These are phyloP conservation scores for Dunckerocampus dactyliophorus DNA, from an alignment of 2,113 vertebrate species.

Conservation along the genomic window DNA sequence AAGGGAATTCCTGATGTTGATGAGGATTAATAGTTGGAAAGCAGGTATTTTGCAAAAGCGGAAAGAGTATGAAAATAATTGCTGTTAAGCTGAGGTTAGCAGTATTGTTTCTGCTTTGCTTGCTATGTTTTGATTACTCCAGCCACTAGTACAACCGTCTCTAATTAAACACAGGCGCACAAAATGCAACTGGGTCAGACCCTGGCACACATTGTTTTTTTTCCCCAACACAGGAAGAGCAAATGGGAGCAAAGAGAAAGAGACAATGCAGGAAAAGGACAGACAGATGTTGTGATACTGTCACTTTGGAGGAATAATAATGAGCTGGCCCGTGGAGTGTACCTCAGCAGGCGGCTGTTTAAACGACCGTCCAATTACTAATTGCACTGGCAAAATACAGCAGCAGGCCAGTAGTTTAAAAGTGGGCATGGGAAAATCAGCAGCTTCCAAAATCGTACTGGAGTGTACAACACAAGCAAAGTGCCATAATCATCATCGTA, in stretches of 20 bases:
- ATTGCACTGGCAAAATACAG: slow-evolving; percentile 40
- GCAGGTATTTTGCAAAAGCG: slow-evolving; percentile 6
- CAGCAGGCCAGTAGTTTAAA: slow-evolving; percentile 19
- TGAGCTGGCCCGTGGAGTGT: slow-evolving; percentile 26
- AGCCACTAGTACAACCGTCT: slow-evolving; percentile 40
- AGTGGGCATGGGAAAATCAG: slow-evolving; percentile 29
- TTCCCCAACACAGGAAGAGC: slow-evolving; percentile 48
- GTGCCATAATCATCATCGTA: no score
- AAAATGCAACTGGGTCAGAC: slow-evolving; percentile 69
- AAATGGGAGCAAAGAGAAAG: slow-evolving; percentile 42
- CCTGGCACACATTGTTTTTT: slow-evolving; percentile 64
- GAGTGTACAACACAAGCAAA: no score
- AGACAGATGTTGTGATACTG: slow-evolving; percentile 44
- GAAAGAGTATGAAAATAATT: slow-evolving; percentile 29
- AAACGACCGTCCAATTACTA: slow-evolving; percentile 42
- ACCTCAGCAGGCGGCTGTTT: no score
- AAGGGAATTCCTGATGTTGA: not conserved
- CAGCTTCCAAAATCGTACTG: not conserved
- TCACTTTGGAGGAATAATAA: slow-evolving; percentile 41
- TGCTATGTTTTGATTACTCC: slow-evolving; percentile 52
- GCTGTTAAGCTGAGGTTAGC: slow-evolving; percentile 42
- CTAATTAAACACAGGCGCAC: slow-evolving; percentile 53
- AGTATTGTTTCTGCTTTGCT: slow-evolving; percentile 42
- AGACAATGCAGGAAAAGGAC: slow-evolving; percentile 29
- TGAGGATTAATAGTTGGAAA: not conserved